A percentile compares a stretch with the other conserved stretches of the same genome.
Evolutionary conservation across 1,140 invertebrate genomes (phyloP).

Genomic region (Pogonomyrmex californicus): DNA sequence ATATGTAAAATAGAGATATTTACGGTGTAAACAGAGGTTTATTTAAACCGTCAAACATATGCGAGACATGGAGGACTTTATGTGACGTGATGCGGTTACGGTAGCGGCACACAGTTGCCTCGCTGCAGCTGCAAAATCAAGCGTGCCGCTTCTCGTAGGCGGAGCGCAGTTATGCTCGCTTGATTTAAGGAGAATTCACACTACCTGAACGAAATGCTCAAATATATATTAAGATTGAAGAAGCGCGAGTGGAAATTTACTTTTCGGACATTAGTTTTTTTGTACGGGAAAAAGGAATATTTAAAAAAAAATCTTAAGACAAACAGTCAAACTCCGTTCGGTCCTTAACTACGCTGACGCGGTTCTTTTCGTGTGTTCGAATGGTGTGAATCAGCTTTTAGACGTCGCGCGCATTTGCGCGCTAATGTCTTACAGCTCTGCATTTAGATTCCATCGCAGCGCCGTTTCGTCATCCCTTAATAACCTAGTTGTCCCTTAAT

Average conservation of each 20-base stretch:
- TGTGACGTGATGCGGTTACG: slow-evolving; percentile 47
- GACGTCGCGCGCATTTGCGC: background rate
- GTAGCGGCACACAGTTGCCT: slow-evolving; percentile 13
- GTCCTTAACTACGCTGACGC: no score
- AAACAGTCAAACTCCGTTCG: no score
- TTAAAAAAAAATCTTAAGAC: background rate
- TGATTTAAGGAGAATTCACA: slow-evolving; percentile 31
- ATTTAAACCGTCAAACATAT: slow-evolving; percentile 28
- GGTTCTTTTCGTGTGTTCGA: background rate
- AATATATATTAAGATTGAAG: background rate
- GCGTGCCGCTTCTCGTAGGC: slow-evolving; percentile 44
- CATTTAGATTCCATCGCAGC: background rate
- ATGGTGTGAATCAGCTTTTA: background rate
- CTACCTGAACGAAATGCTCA: background rate
- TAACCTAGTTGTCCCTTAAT: background rate
- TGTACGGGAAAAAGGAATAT: background rate
- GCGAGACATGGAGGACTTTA: slow-evolving; percentile 14
- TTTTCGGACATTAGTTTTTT: background rate
- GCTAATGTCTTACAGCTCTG: background rate
- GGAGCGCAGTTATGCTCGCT: slow-evolving; percentile 56
- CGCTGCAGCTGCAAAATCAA: slow-evolving; percentile 62
- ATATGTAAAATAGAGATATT: slow-evolving; percentile 28
- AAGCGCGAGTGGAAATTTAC: background rate
- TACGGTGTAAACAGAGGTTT: slow-evolving; percentile 17
- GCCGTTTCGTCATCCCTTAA: background rate